These are phyloP conservation scores for Euspilapteryx auroguttella DNA, from an alignment of 2,888 invertebrate species.

Conservation along the genomic window DNA sequence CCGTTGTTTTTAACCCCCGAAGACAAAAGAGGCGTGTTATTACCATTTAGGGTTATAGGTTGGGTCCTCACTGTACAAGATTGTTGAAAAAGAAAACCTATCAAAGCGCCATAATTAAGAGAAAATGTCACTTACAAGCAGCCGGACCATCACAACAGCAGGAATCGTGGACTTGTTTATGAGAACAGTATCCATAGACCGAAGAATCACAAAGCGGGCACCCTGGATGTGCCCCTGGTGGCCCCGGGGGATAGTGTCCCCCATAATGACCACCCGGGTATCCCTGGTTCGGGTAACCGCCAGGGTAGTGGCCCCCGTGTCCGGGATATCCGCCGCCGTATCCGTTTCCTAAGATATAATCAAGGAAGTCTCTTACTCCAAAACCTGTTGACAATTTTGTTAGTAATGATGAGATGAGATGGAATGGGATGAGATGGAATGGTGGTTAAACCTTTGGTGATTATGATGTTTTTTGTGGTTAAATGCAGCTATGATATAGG, in stretches of 20 bases:
- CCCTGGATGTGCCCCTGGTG: conserved; percentile 48
- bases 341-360: conserved; percentile 46
- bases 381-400: conserved; percentile 39
- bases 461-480: too few relatives aligned
- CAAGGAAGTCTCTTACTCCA: conserved; percentile 47
- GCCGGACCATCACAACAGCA: conserved; percentile 68
- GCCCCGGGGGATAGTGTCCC: too few relatives aligned
- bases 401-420: conserved; percentile 16
- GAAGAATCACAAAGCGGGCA: conserved; percentile 79
- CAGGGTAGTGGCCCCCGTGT: conserved; percentile 12
- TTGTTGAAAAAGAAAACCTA: too few relatives aligned
- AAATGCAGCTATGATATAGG: too few relatives aligned
- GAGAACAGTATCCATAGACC: conserved; percentile 75
- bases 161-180: conserved; percentile 74
- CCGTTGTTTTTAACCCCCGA: too few relatives aligned
- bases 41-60: too few relatives aligned
- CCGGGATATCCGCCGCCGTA: conserved; percentile 22
- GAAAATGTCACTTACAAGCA: conserved; percentile 48
- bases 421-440: too few relatives aligned
- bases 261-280: too few relatives aligned
- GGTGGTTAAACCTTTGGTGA: too few relatives aligned
- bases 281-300: conserved; percentile 33
- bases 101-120: too few relatives aligned
- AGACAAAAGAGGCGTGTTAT: too few relatives aligned
- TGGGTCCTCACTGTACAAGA: too few relatives aligned